Evolutionary conservation across 2,113 vertebrate species (phyloP).

Genomic region (Neogale vison): DNA sequence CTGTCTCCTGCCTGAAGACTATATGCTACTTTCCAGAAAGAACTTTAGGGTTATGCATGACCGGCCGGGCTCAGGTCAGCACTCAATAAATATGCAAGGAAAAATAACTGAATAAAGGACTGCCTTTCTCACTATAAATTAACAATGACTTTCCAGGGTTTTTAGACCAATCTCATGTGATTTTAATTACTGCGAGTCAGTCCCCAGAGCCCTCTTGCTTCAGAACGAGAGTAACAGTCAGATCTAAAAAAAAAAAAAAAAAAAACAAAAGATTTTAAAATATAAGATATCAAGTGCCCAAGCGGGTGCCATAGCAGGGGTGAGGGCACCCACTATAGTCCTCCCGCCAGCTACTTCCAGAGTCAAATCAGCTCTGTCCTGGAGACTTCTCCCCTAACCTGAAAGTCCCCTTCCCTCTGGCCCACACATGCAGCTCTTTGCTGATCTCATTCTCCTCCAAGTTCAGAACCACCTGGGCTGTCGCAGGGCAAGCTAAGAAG

Average conservation of each 20-base stretch:
- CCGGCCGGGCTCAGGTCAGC: slow-evolving; percentile 24
- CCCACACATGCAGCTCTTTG: neutral
- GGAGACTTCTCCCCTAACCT: neutral
- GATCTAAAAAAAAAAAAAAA: neutral
- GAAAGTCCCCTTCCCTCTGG: neutral
- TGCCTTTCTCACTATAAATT: slow-evolving; percentile 58
- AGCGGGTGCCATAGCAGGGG: neutral
- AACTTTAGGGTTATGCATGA: slow-evolving; percentile 16
- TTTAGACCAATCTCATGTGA: slow-evolving; percentile 50
- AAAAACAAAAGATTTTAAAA: neutral
- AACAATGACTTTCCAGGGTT: slow-evolving; percentile 40
- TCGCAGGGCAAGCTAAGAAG: neutral
- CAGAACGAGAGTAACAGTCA: slow-evolving; percentile 41
- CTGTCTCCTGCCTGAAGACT: neutral
- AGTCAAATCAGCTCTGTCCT: neutral
- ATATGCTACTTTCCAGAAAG: slow-evolving; percentile 10
- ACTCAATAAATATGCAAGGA: slow-evolving; percentile 45
- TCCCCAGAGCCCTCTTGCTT: slow-evolving; percentile 23
- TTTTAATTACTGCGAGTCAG: slow-evolving; percentile 35
- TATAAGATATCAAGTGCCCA: neutral
- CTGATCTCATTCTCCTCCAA: neutral
- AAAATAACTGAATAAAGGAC: slow-evolving; percentile 47
- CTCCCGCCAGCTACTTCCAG: neutral
- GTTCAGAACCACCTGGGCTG: neutral
- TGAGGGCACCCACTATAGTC: neutral